phyloP scores from a whole-genome alignment of 2,113 vertebrate genomes.

The Narcine bancroftii region DNA sequence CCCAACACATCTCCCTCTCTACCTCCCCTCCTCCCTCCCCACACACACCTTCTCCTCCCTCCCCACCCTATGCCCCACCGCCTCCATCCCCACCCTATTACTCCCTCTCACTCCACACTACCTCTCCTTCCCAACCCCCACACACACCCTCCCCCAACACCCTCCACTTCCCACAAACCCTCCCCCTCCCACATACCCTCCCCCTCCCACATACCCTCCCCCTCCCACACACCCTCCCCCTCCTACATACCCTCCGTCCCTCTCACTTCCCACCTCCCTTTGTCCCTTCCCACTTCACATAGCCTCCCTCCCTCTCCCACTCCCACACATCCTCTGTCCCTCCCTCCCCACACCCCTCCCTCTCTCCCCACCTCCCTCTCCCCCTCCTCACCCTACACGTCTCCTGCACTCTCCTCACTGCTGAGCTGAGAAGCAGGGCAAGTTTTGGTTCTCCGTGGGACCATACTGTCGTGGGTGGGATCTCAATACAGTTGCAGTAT shows the following conservation, averaged over 20 bases:
- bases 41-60: too few species aligned
- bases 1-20: background rate
- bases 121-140: background rate
- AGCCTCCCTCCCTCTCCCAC: background rate
- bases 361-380: background rate
- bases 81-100: background rate
- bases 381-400: background rate
- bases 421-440: background rate
- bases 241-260: background rate
- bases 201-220: background rate
- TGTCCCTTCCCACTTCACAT: accelerated
- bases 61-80: background rate
- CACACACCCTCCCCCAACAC: background rate
- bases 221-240: too few species aligned
- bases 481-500: too few species aligned
- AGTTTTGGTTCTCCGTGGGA: background rate
- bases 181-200: background rate
- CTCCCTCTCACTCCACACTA: too few species aligned
- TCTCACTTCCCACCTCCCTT: background rate
- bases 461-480: background rate
- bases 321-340: too few species aligned
- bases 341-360: too few species aligned
- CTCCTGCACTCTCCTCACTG: background rate
- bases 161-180: too few species aligned
- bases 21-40: background rate